These are phyloP conservation scores for Himalopsyche tibetana DNA, from an alignment of 2,888 invertebrate species.

Conservation along the genomic window DNA sequence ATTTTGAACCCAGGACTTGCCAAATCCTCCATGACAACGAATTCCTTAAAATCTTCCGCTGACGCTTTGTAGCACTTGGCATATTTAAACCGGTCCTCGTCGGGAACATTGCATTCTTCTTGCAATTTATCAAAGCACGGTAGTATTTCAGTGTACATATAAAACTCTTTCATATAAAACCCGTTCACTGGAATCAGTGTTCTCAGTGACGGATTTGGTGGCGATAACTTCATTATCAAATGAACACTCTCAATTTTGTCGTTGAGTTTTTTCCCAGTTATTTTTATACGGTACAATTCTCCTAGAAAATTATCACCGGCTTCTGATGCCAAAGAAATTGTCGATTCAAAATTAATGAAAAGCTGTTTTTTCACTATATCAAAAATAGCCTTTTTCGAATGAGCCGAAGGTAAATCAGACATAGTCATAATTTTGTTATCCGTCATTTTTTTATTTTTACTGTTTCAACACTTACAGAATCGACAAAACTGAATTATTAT, in stretches of 20 bases:
- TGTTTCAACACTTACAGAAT: background rate
- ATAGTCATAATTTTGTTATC: background rate
- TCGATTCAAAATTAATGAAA: slow-evolving; percentile 10
- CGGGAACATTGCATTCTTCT: slow-evolving; percentile 58
- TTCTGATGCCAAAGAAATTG: slow-evolving; percentile 6
- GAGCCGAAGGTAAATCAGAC: slow-evolving; percentile 24
- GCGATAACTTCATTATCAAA: slow-evolving; percentile 50
- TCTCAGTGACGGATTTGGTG: slow-evolving; percentile 15
- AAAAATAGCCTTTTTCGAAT: slow-evolving; percentile 45
- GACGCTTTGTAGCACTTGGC: slow-evolving; percentile 48
- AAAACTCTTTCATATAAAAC: slow-evolving; percentile 50
- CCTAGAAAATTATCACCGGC: slow-evolving; percentile 59
- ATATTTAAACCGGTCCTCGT: slow-evolving; percentile 55
- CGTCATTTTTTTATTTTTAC: background rate
- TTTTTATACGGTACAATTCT: slow-evolving; percentile 49
- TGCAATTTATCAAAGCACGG: slow-evolving; percentile 59
- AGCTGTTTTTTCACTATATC: slow-evolving; percentile 40
- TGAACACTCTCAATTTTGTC: slow-evolving; percentile 33
- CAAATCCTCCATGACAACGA: slow-evolving; percentile 59
- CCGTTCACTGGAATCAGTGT: slow-evolving; percentile 41
- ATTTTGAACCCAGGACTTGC: slow-evolving; percentile 51
- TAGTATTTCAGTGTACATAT: slow-evolving; percentile 51
- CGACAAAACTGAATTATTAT: background rate
- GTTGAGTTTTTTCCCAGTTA: slow-evolving; percentile 45
- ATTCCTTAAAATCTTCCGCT: slow-evolving; percentile 46